Conservation (phyloP, 2,797 vertebrate genomes). For the Peromyscus nudipes region DNA sequence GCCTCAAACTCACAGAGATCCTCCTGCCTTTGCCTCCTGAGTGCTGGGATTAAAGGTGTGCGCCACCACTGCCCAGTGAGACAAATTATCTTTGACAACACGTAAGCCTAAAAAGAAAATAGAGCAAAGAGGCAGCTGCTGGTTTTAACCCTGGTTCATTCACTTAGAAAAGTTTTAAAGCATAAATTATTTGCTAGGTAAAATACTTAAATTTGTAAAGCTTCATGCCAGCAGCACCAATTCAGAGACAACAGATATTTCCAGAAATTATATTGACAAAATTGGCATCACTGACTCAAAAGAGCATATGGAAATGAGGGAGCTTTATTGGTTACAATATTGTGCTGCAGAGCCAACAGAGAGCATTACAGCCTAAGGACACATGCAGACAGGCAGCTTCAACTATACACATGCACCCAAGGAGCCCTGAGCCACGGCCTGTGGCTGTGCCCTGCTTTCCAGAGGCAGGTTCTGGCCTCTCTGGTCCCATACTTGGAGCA, state of each 20-base stretch:
- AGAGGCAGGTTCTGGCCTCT: slow-evolving; percentile 70
- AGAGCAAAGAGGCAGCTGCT: neutral
- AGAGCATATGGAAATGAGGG: slow-evolving; percentile 81
- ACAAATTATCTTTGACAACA: neutral
- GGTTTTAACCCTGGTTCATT: neutral
- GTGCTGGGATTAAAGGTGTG: neutral
- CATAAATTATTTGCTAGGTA: neutral
- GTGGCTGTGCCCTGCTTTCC: slow-evolving; percentile 74
- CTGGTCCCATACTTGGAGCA: slow-evolving; percentile 76
- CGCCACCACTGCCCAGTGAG: neutral
- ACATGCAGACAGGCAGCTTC: slow-evolving; percentile 89
- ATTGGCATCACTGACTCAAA: slow-evolving; percentile 7
- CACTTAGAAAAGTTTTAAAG: neutral
- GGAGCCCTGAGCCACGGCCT: slow-evolving; percentile 75
- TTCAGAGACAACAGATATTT: rapidly evolving
- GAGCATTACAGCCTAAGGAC: slow-evolving; percentile 84
- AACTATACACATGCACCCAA: slow-evolving; percentile 88
- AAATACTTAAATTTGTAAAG: neutral
- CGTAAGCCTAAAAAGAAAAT: slow-evolving; percentile 26
- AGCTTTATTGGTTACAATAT: slow-evolving; percentile 90
- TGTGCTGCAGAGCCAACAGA: slow-evolving; percentile 85
- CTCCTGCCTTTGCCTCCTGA: neutral
- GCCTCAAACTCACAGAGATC: neutral
- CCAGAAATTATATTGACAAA: neutral
- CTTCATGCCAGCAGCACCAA: no score